Evolutionary conservation across 2,113 vertebrate genomes (phyloP), one percentile per base, ranked within the genome.

Genomic region (Chaetodon trifascialis): DNA sequence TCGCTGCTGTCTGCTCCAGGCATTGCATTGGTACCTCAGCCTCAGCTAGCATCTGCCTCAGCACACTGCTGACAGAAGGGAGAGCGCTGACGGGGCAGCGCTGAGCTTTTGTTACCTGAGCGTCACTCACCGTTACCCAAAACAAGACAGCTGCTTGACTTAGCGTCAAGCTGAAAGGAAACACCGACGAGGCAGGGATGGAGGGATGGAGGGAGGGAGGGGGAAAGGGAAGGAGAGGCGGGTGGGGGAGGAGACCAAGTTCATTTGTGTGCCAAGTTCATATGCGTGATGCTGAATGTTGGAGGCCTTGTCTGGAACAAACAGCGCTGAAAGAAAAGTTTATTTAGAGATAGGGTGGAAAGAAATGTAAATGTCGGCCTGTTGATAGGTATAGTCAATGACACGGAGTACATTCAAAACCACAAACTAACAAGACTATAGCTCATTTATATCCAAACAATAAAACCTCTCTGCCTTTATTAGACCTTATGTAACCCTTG

Each of bases 51-150:
- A 93, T 89, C 91, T 92, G 89, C 83, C 42, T 66, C 55, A 16
- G 62, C 67, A 19, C 74, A 19, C 80, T 17, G 78, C 55, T 66
- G 68, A 88, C 86, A 85, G 78, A 80, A 65, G 74, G 73, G 68
- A 78, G 82, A 85, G 85, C 69, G 80, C 79, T 88, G 88, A 91
- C 62, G 25, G 73, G 76, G 76, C 80, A 73, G 77, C 58, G 44
- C 16, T 75, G 63, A 44, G 89, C 89, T 89, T 86, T 91, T 93
- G 93, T 94, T 92, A 94, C 90, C 93, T 93, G 88, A 86, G 88
- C 78, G 51, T 84, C 91, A 86, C 65, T 90, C 82, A n/a, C 81
- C 60, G 90, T 80, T 91, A 93, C 84, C 73, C 73, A 86, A 91
- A 89, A 86, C 91, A 88, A 78, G 85, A 83, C 92, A 93, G 93